Conservation (phyloP, 2,113 vertebrate genomes). For the Calypte anna region DNA sequence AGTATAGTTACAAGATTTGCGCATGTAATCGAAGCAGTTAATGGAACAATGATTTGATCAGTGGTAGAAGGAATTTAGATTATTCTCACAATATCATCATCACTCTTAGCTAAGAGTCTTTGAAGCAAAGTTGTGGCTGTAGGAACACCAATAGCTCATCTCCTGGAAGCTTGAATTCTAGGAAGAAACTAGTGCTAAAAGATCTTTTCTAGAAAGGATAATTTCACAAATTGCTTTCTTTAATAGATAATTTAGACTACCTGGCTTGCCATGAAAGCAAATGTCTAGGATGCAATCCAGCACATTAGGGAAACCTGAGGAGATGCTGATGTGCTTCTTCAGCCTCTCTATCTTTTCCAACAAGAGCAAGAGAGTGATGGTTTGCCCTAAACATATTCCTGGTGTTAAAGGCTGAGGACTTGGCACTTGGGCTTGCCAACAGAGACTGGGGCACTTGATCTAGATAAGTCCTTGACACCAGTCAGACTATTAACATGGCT, state of each 20-base stretch:
- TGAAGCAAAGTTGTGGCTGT: background rate
- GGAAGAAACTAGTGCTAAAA: background rate
- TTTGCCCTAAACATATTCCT: accelerated
- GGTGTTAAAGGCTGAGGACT: accelerated
- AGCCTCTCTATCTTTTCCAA: background rate
- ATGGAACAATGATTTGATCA: background rate
- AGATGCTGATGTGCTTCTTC: background rate
- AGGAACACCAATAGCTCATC: background rate
- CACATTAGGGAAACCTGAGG: background rate
- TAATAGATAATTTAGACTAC: background rate
- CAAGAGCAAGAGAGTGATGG: background rate
- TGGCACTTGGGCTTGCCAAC: background rate
- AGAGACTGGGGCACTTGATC: background rate
- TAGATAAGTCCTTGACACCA: background rate
- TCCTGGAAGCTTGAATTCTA: background rate
- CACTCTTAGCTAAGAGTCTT: background rate
- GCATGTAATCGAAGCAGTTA: constrained; percentile 8
- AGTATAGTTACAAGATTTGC: background rate
- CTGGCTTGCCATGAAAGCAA: background rate
- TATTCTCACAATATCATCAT: background rate
- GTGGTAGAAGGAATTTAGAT: background rate
- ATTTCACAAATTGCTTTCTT: background rate
- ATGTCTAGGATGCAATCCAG: background rate
- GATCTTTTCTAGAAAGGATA: background rate
- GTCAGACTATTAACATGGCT: background rate